Conservation (phyloP, 2,888 invertebrate species). For the Steinernema scapterisci region DNA sequence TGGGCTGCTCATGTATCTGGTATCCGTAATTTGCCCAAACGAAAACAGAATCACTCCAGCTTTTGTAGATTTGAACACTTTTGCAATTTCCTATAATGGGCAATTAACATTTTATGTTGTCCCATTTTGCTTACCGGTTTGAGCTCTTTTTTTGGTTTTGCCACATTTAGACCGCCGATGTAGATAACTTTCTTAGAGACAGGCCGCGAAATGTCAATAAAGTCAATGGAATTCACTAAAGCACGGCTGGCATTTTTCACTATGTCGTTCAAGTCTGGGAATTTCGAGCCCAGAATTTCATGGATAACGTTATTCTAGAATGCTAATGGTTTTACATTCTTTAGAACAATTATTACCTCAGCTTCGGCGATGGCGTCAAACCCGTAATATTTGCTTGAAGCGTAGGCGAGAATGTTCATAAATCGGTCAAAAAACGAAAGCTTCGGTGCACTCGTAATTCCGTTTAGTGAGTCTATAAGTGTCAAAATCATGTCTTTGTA, state of each 20-base stretch:
- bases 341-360: neutral
- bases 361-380: neutral
- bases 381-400: neutral
- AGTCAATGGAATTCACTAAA: slow-evolving; percentile 30
- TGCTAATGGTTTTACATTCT: neutral
- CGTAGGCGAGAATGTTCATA: neutral
- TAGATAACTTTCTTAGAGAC: neutral
- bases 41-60: slow-evolving; percentile 39
- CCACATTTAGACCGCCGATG: slow-evolving; percentile 29
- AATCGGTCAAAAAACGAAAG: neutral
- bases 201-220: slow-evolving; percentile 21
- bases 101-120: neutral
- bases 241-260: neutral
- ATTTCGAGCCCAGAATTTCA: neutral
- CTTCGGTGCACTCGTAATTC: neutral
- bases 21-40: slow-evolving; percentile 37
- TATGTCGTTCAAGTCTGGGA: neutral
- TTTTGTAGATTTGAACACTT: slow-evolving; percentile 26
- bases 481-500: too few relatives aligned
- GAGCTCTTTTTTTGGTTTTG: neutral
- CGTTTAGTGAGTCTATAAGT: slow-evolving; percentile 1
- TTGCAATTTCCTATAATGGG: neutral
- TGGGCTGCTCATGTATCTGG: slow-evolving; percentile 30
- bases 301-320: neutral
- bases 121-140: neutral